Base-by-base conservation (phyloP, 2,113 vertebrate species). In the Donacobius atricapilla region DNA sequence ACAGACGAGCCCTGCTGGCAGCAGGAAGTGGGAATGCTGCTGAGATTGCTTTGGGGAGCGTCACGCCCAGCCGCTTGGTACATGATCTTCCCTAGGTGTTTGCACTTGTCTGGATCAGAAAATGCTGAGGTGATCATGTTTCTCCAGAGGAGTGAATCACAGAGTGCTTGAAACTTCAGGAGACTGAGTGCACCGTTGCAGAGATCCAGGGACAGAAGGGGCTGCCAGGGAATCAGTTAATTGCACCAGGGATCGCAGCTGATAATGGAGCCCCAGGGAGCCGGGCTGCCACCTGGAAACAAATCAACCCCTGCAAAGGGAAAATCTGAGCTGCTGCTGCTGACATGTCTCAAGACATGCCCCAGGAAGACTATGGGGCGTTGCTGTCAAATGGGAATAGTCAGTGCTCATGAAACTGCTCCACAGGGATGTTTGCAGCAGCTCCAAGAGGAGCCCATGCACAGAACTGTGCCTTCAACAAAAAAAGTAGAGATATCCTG, bases 11-110 rank as follows among this genome's bases (percentile, higher is more conserved):
- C 1, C 0, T 3, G 57, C 75, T 69, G 76, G 63, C 75, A 35
- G 63, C 79, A 42, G 77, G 69, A 37, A 37, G 12, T 0, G 17
- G 35, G 50, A 28, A 31, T 0, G 7, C 80, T 45, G 7, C 57
- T 2, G 4, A 50, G 53, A 30, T 66, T 1, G 0, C 48, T 22
- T 6, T 15, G 28, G 17, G 6, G 1, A 75, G 83, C 2, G 0
- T 47, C 44, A 2, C 68, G 69, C 30, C 83, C n/a, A 0, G 33
- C 2, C 2, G 6, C 71, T 25, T 11, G 56, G 44, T 13, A 35
- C 35, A 3, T 1, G 15, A 58, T 50, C 81, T 64, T 35, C 63
- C 19, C 24, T 0, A 37, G 51, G 13, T 57, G 50, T 47, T 39
- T 13, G 56, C 56, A 25, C 64, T 81, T 31, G 28, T n/a, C 53